Conservation (phyloP, 2,888 invertebrate species). For the Acanthosoma haemorrhoidale region DNA sequence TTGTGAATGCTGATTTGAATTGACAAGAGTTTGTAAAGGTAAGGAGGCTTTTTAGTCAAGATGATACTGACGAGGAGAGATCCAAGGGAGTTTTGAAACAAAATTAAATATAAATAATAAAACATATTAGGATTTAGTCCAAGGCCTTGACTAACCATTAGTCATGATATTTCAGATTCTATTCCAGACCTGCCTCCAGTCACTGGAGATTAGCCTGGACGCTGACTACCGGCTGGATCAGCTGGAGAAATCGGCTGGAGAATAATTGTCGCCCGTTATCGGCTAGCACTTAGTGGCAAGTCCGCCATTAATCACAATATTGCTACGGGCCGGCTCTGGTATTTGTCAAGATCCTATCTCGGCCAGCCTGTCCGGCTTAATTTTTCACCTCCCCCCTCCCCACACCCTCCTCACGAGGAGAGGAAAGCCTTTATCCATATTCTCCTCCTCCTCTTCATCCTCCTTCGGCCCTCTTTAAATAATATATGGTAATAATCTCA, state of each 20-base stretch:
- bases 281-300: neutral
- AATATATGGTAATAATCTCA: constrained; percentile 25
- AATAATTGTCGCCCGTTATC: neutral
- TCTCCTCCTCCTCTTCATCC: neutral
- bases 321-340: constrained; percentile 34
- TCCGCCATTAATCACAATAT: constrained; percentile 35
- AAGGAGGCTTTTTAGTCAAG: no score
- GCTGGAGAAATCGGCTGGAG: neutral
- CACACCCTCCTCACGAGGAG: neutral
- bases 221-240: no score
- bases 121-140: no score
- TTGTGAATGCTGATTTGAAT: no score
- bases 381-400: neutral
- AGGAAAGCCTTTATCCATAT: constrained; percentile 3
- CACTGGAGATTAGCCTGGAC: no score
- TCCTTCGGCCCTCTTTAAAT: constrained; percentile 3
- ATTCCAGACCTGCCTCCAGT: no score
- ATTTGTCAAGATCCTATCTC: constrained; percentile 37
- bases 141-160: no score
- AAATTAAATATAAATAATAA: no score
- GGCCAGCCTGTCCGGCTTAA: constrained; percentile 32
- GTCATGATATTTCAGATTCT: no score
- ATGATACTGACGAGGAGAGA: no score
- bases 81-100: no score
- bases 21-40: no score